A percentile compares a stretch with the other conserved stretches of the same genome.
phyloP scores from a whole-genome alignment of 2,113 vertebrate genomes.

The Rattus rattus region DNA sequence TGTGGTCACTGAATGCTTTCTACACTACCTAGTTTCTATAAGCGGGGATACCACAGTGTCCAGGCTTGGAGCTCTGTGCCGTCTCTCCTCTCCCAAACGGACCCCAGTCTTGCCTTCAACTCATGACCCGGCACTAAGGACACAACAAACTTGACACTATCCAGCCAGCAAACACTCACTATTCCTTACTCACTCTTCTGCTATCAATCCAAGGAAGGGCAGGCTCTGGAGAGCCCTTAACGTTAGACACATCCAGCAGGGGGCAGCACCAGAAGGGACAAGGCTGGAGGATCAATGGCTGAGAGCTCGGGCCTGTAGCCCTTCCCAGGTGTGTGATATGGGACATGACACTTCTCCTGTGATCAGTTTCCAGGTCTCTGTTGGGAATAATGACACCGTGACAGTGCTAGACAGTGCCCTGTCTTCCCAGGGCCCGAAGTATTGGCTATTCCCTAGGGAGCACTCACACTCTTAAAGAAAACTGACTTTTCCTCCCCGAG shows the following conservation, averaged over 20 bases:
- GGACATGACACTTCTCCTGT: background rate
- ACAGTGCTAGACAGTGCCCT: background rate
- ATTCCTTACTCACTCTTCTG: background rate
- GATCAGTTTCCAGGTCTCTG: background rate
- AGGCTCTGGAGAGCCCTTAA: background rate
- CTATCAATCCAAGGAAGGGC: background rate
- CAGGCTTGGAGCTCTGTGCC: background rate
- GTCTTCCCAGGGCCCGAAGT: background rate
- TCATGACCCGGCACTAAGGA: background rate
- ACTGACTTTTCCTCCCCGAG: background rate
- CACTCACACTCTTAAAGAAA: background rate
- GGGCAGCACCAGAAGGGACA: background rate
- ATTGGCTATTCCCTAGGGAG: background rate
- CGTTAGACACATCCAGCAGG: background rate
- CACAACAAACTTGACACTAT: background rate
- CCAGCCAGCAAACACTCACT: background rate
- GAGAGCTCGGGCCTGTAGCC: background rate
- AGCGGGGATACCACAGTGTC: background rate
- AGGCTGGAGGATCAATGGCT: background rate
- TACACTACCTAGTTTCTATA: background rate
- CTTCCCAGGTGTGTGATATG: background rate
- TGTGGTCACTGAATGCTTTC: background rate
- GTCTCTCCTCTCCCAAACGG: background rate
- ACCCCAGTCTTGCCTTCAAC: constrained; percentile 28
- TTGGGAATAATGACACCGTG: background rate